Evolutionary conservation across 2,113 vertebrate species (phyloP), one percentile per base, ranked within the genome.

Genomic region (Calidris pygmaea): DNA sequence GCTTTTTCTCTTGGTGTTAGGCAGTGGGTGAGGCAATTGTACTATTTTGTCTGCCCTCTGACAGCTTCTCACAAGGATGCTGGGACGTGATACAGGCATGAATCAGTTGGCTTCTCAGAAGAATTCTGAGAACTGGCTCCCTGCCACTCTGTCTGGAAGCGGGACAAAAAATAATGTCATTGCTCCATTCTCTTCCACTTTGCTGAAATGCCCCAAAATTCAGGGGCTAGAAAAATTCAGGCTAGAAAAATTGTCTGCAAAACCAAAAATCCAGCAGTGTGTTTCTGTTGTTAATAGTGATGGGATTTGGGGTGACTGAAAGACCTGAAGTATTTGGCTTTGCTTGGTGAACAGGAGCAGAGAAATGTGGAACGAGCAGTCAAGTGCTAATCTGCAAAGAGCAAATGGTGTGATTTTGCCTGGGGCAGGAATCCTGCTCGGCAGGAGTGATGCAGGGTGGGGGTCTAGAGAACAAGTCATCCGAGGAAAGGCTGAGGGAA

Each of bases 21-120:
- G 70, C 37, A 68, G 47, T 30, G 74, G 90, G 92, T 84, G 67
- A 88, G 94, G 68, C 32, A 91, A 68, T 9, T 47, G 73, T 27
- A 30, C 50, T 55, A 14, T 89, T 82, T 75, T 85, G 96, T 83
- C 93, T 96, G 91, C 85, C 74, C 85, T 93, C 82, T 87, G 85
- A 83, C 93, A 95, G 87, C 75, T 93, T 70, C 78, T 94, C 50
- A 70, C 59, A 85, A 76, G 87, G 87, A 73, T 94, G 45, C 79
- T 94, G 75, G 59, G 59, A 63, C 63, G 73, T 80, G 85, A 93
- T 59, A 95, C 63, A 55, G 59, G 58, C 78, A 55, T 45, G 72
- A 93, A 91, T 87, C 85, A 83, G n/a, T 39, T 83, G 79, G 72
- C 79, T 95, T 84, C 87, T 87, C 82, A 86, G 75, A 91, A 76